phyloP scores from a whole-genome alignment of 2,113 vertebrate genomes.

The Heliornis fulica region DNA sequence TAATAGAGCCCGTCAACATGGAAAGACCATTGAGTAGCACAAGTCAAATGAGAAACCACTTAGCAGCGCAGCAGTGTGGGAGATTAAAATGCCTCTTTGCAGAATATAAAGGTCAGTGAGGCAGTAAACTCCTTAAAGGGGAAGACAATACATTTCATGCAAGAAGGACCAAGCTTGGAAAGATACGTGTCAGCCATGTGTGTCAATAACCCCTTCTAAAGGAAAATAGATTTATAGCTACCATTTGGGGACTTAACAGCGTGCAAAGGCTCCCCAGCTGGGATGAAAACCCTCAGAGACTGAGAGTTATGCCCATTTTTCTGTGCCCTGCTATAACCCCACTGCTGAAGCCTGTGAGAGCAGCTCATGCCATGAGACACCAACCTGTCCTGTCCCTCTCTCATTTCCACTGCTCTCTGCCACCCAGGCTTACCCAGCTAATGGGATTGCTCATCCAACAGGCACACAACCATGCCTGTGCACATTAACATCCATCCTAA shows the following conservation, averaged over 20 bases:
- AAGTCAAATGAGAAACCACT: conserved; percentile 72
- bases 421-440: background rate
- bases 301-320: background rate
- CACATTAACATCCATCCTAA: background rate
- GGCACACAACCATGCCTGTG: background rate
- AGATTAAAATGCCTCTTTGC: conserved; percentile 72
- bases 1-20: conserved; percentile 63
- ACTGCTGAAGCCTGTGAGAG: background rate
- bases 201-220: background rate
- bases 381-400: background rate
- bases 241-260: background rate
- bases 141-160: conserved; percentile 57
- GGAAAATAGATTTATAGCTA: background rate
- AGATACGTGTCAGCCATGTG: background rate
- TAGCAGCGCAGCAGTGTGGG: conserved; percentile 45
- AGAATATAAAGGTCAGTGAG: conserved; percentile 74
- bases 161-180: background rate
- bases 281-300: background rate
- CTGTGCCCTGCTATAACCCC: background rate
- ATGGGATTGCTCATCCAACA: accelerated
- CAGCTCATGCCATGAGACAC: background rate
- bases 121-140: conserved; percentile 68
- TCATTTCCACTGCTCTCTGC: background rate
- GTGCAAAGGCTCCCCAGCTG: background rate
- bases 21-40: conserved; percentile 64